phyloP scores from a whole-genome alignment of 1,140 invertebrate genomes.

The Magallana gigas region DNA sequence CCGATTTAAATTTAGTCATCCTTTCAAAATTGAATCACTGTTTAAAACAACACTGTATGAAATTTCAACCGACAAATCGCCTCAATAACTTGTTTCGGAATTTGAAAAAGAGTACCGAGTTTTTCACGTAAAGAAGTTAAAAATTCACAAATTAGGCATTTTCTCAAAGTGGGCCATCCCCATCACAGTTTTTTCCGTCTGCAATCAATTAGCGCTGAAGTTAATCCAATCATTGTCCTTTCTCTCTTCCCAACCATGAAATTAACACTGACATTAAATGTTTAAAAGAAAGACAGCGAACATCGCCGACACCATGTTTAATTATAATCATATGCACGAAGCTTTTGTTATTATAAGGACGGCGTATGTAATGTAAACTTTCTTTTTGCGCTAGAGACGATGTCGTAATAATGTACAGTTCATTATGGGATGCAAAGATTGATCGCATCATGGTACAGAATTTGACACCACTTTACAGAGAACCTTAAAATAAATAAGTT shows the following conservation, averaged over 20 bases:
- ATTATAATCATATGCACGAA: constrained; percentile 32
- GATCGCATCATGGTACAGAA: constrained; percentile 31
- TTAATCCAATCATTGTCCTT: constrained; percentile 31
- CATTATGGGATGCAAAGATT: constrained; percentile 29
- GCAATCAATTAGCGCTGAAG: constrained; percentile 35
- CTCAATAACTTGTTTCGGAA: not conserved
- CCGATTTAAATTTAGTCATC: constrained; percentile 33
- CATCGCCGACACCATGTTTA: constrained; percentile 15
- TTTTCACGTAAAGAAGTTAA: constrained; percentile 19
- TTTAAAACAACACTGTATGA: not conserved
- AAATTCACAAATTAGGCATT: constrained; percentile 22
- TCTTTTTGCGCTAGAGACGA: not conserved
- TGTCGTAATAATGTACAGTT: constrained; percentile 22
- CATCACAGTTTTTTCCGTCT: constrained; percentile 24
- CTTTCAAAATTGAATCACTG: not conserved
- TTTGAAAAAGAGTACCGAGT: not conserved
- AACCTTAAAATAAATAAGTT: constrained; percentile 15
- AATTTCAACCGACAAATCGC: not conserved
- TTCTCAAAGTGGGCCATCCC: constrained; percentile 22
- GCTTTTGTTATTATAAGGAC: constrained; percentile 21
- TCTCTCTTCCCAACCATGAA: constrained; percentile 28
- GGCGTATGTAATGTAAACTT: not conserved
- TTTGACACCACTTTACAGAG: constrained; percentile 30
- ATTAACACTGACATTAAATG: constrained; percentile 34
- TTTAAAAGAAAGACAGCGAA: constrained; percentile 22